Base-by-base conservation (phyloP, 2,888 invertebrate genomes). In the Lepeophtheirus nordmannii region DNA sequence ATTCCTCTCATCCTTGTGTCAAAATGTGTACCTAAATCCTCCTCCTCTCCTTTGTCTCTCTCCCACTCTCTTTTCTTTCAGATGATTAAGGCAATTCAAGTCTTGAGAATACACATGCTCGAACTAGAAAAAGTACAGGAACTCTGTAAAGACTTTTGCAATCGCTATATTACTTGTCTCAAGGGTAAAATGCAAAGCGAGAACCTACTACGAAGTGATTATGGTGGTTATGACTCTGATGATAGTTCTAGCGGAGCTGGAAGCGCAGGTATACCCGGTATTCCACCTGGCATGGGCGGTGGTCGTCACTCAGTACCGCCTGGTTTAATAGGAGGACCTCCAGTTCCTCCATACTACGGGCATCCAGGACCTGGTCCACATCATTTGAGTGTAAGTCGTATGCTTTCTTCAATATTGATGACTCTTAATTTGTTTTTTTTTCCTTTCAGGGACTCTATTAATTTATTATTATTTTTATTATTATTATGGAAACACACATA, bases 101-200 rank as follows among this genome's bases (percentile, higher is more conserved):
- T 93, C 69, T 79, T 93, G 69, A 80, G 92, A 73, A 93, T 93
- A 75, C 92, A 93, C 76, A 81, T 93, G 62, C 77, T 93, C 71
- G 93, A 93, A 75, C 77, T 93, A 74, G 70, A 92, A 77, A 93
- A 93, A 76, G 92, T 93, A 17, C 90, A 91, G 76, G 92, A 93
- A 76, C 75, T 93, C 72, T 93, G 92, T 78, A 87, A 90, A 72
- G 92, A 93, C 79, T 93, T 93, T 79, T 92, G 92, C 79, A 87
- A 86, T 70, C 82, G 92, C 65, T 93, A 93, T 79, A 92, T 78
- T 56, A 86, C 88, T 60, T 90, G 90, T 74, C 79, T 92, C 70
- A 90, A 90, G 75, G 67, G 62, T 39, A 73, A 89, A 77, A 89
- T 89, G 88, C 88, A 89, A 76, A 88, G 87, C 73, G 89, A 89